Base-by-base conservation (phyloP, 2,113 vertebrate genomes). In the Pseudolaguvia tuberculata region DNA sequence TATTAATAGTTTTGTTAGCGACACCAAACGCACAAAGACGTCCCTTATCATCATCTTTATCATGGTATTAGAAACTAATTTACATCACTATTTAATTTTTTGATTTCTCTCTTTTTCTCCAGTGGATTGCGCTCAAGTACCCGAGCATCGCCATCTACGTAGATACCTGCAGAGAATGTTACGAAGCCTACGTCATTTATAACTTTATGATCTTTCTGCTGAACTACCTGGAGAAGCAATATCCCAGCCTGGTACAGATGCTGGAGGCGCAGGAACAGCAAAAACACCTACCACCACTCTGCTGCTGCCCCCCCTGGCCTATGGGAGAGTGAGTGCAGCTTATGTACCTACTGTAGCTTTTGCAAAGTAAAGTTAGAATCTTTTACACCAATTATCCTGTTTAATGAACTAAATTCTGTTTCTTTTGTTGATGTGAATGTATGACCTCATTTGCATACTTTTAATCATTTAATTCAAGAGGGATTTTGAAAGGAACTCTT, bases 161-260 rank as follows among this genome's bases (percentile, higher is more conserved):
- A 90, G 96, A 99, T 86, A 99, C 97, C 0, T 99, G 95, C 90
- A 91, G 96, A 86, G 96, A 99, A 82, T 99, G 97, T 88, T 99
- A 99, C 23, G 96, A 99, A 91, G 97, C 96, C 11, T 99, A 94
- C 78, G 97, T 99, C 84, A 99, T 99, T 90, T 99, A 99, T 88
- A 99, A 96, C 86, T 99, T 99, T 82, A 99, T 99, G 97, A 94
- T 92, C 80, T 99, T 98, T 87, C 90, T 99, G 86, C 93, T 95
- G 39, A 99, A 96, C 85, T 99, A 96, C 71, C 86, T 99, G 83
- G 94, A 91, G 55, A 94, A 94, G 82, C 95, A 94, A 62, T 97
- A 94, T 78, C 96, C 97, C 79, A 96, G 93, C 86, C 88, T 98
- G 77, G 93, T 95, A 68, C 84, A 94, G 88, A 96, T 98, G 85